phyloP scores from a whole-genome alignment of 1,140 invertebrate species.

The Tetragonula clypearis region DNA sequence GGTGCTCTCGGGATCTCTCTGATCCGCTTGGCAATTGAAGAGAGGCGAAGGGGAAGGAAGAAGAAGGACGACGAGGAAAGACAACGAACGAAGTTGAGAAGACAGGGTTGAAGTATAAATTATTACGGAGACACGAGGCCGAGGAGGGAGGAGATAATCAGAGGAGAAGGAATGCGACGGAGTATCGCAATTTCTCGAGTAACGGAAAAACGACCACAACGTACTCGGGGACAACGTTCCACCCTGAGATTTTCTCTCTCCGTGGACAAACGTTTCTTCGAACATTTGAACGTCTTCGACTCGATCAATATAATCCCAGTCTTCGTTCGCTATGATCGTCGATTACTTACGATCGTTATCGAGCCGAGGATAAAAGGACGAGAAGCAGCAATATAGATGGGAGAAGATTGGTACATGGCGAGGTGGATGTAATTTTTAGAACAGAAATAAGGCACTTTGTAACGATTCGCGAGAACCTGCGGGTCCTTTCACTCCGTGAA shows the following conservation, averaged over 20 bases:
- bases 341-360: background rate
- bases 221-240: too few relatives aligned
- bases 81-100: background rate
- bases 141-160: background rate
- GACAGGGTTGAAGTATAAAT: background rate
- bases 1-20: background rate
- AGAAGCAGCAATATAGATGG: background rate
- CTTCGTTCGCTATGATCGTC: too few relatives aligned
- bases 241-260: too few relatives aligned
- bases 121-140: background rate
- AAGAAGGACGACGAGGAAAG: background rate
- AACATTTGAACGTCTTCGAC: too few relatives aligned
- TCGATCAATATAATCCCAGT: too few relatives aligned
- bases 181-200: background rate
- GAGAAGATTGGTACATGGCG: background rate
- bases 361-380: too few relatives aligned
- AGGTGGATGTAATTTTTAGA: conserved; percentile 5
- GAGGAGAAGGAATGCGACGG: background rate
- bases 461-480: too few relatives aligned
- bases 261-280: too few relatives aligned
- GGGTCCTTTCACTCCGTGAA: too few relatives aligned
- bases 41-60: background rate
- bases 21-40: conserved; percentile 47
- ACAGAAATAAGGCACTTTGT: background rate
- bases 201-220: background rate